Percentiles rank a stretch among this genome's conserved stretches.
Evolutionary conservation across 2,888 invertebrate species (phyloP).

Genomic region (Chaitophorus viminalis): DNA sequence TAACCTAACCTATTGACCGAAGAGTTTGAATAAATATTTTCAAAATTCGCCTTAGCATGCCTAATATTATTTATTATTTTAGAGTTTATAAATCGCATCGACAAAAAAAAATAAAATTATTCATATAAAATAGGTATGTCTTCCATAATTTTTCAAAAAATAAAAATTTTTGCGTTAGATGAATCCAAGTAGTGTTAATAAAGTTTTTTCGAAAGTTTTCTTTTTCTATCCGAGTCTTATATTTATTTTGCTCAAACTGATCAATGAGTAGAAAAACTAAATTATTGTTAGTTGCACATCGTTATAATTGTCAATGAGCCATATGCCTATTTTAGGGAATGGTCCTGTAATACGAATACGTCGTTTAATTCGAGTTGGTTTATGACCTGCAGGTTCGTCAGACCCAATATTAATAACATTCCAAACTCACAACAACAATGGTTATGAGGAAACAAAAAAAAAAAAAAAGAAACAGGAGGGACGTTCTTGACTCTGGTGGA

Average conservation of each 20-base stretch:
- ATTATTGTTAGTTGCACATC: background rate
- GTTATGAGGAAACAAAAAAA: conserved; percentile 10
- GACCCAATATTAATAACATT: conserved; percentile 45
- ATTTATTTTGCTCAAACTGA: background rate
- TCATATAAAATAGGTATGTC: background rate
- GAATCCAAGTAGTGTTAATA: background rate
- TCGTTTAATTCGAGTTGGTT: conserved; percentile 45
- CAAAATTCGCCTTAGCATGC: background rate
- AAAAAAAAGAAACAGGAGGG: background rate
- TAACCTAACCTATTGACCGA: background rate
- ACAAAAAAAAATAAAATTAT: background rate
- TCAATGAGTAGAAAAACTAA: background rate
- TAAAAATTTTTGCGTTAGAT: background rate
- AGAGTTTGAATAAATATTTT: background rate
- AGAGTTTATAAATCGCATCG: background rate
- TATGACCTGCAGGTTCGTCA: conserved; percentile 26
- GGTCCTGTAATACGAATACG: background rate
- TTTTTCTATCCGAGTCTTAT: background rate
- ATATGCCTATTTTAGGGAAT: background rate
- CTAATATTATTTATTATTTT: no score
- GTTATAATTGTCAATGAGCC: conserved; percentile 36
- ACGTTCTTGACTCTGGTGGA: conserved; percentile 37
- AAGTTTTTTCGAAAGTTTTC: background rate
- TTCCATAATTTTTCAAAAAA: background rate
- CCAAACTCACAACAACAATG: background rate